Conservation (phyloP, 2,113 vertebrate species). For the Leptodactylus fuscus region DNA sequence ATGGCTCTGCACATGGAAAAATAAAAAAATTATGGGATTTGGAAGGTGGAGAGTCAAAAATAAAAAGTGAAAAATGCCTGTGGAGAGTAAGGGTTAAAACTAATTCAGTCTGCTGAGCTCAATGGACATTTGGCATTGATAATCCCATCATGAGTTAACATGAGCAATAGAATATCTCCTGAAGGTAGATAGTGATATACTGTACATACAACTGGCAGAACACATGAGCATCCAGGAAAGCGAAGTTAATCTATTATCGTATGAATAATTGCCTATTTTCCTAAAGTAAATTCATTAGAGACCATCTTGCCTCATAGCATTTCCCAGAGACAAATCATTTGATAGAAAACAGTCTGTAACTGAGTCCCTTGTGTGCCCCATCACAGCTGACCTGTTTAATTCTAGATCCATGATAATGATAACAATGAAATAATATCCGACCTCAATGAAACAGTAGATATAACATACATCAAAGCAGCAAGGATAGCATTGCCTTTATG, state of each 20-base stretch:
- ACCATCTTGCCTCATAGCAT: conserved; percentile 12
- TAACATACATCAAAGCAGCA: neutral
- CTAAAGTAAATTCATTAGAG: conserved; percentile 18
- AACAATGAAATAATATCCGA: conserved; percentile 7
- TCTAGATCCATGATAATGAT: neutral
- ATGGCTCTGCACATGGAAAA: too few species aligned
- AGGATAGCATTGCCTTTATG: neutral
- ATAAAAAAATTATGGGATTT: too few species aligned
- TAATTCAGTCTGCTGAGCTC: neutral
- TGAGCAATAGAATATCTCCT: neutral
- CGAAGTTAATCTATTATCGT: conserved; percentile 25
- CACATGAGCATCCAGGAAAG: neutral
- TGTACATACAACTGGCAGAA: neutral
- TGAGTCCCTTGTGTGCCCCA: neutral
- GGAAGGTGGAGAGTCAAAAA: too few species aligned
- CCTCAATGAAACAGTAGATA: conserved; percentile 11
- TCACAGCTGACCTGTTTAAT: neutral
- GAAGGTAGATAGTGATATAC: neutral
- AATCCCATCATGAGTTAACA: neutral
- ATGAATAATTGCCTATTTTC: conserved; percentile 23
- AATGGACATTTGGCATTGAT: neutral
- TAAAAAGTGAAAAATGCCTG: too few species aligned
- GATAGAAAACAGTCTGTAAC: conserved; percentile 6
- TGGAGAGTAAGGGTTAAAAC: too few species aligned
- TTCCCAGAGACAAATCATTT: conserved; percentile 21